Percentiles rank a stretch among this genome's conserved stretches.
These are phyloP conservation scores for Zaprionus bogoriensis DNA, from an alignment of 2,888 invertebrate genomes.

Conservation along the genomic window DNA sequence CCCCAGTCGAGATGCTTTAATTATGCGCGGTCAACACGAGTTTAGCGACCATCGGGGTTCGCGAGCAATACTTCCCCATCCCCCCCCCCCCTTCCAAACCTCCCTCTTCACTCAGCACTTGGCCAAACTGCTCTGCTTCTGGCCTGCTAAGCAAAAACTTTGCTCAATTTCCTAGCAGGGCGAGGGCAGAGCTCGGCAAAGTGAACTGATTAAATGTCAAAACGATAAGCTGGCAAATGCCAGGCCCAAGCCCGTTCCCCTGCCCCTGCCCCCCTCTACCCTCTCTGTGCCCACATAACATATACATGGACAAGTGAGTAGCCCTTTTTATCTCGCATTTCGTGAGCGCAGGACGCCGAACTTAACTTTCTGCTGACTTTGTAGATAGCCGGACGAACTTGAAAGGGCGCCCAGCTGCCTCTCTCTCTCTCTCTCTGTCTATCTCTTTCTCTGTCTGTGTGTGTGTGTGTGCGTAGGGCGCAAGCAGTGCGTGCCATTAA, in stretches of 20 bases:
- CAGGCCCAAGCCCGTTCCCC: not conserved
- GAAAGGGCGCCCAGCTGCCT: constrained; percentile 16
- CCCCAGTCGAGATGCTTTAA: constrained; percentile 47
- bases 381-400: constrained; percentile 53
- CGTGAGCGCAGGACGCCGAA: constrained; percentile 44
- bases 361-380: constrained; percentile 74
- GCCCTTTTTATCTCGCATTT: constrained; percentile 45
- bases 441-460: not conserved
- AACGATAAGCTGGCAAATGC: constrained; percentile 50
- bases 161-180: constrained; percentile 7
- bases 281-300: not conserved
- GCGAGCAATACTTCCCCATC: not conserved
- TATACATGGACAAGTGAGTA: constrained; percentile 17
- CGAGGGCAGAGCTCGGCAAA: constrained; percentile 26
- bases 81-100: not conserved
- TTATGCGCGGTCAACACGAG: constrained; percentile 48
- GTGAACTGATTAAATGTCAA: constrained; percentile 60
- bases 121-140: no score
- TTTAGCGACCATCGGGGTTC: constrained; percentile 17
- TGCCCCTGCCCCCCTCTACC: not conserved
- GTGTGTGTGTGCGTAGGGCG: constrained; percentile 1
- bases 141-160: constrained; percentile 6
- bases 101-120: not conserved
- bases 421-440: not conserved
- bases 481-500: constrained; percentile 48